A percentile compares a stretch with the other conserved stretches of the same genome.
These are phyloP conservation scores for Halichoerus grypus DNA, from an alignment of 2,113 vertebrate species.

Conservation along the genomic window DNA sequence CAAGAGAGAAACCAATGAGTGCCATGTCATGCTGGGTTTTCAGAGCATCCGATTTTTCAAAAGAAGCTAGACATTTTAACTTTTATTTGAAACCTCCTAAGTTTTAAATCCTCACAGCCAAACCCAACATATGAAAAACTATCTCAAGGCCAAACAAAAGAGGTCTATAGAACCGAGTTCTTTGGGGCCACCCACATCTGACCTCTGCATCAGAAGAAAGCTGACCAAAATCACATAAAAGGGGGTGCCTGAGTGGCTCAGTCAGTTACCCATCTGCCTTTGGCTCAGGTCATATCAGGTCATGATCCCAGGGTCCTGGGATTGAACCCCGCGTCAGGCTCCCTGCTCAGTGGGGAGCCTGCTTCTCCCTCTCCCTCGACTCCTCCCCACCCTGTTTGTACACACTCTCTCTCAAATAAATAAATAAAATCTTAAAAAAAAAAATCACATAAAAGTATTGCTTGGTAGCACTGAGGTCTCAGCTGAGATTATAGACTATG, in stretches of 20 bases:
- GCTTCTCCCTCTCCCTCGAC: not conserved
- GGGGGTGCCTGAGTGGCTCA: not conserved
- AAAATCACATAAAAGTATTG: not conserved
- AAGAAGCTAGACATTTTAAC: conserved; percentile 33
- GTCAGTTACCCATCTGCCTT: not conserved
- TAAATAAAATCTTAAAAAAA: not conserved
- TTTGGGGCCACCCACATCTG: not conserved
- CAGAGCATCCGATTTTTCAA: not conserved
- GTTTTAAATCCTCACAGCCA: conserved; percentile 15
- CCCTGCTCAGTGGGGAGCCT: not conserved
- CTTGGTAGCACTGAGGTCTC: not conserved
- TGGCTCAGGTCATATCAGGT: not conserved
- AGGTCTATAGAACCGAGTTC: not conserved
- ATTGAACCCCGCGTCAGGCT: not conserved
- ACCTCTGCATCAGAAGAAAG: not conserved
- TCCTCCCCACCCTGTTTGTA: not conserved
- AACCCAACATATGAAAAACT: conserved; percentile 23
- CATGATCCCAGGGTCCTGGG: not conserved
- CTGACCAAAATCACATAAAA: not conserved
- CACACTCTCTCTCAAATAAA: not conserved
- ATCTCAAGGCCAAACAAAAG: conserved; percentile 3
- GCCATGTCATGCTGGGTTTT: not conserved
- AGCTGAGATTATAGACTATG: not conserved
- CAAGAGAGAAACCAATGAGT: not conserved
- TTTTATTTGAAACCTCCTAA: conserved; percentile 20